These are phyloP conservation scores for Hipparchia semele DNA, from an alignment of 2,888 invertebrate genomes.

Conservation along the genomic window DNA sequence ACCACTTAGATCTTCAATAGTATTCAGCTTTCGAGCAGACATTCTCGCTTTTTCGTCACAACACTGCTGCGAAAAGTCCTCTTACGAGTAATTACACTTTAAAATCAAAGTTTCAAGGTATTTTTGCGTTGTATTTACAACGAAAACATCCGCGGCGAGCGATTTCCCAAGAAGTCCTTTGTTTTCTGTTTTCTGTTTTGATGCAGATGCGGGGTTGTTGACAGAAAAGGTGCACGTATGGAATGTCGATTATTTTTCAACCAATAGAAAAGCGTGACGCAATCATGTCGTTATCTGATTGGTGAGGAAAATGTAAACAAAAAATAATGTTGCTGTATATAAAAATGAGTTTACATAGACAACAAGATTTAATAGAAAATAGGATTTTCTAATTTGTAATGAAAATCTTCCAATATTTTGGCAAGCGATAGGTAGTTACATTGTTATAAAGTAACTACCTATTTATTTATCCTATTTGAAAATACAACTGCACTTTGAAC, in stretches of 20 bases:
- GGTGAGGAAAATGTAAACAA: slow-evolving; percentile 52
- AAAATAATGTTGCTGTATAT: slow-evolving; percentile 46
- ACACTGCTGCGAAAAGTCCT: slow-evolving; percentile 27
- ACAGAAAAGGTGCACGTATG: slow-evolving; percentile 41
- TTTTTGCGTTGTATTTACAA: slow-evolving; percentile 43
- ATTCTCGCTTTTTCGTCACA: slow-evolving; percentile 52
- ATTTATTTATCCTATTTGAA: too few species aligned
- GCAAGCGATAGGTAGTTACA: too few species aligned
- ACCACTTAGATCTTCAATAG: slow-evolving; percentile 79
- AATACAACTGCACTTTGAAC: too few species aligned
- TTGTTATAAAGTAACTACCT: too few species aligned
- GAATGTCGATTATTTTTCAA: slow-evolving; percentile 37
- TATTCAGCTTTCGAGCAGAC: slow-evolving; percentile 76
- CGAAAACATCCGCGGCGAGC: slow-evolving; percentile 40
- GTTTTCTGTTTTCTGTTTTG: slow-evolving; percentile 70
- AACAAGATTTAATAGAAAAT: neutral
- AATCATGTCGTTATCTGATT: slow-evolving; percentile 45
- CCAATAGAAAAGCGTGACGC: slow-evolving; percentile 47
- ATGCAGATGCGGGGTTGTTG: slow-evolving; percentile 45
- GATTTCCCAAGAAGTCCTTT: slow-evolving; percentile 43
- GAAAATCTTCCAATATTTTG: too few species aligned
- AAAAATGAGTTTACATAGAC: slow-evolving; percentile 3
- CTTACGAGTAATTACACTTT: slow-evolving; percentile 40
- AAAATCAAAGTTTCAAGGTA: slow-evolving; percentile 42
- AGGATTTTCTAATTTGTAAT: neutral